Percentiles rank a stretch among this genome's conserved stretches.
These are phyloP conservation scores for Caenorhabditis tropicalis DNA, from an alignment of 1,140 invertebrate species.

Conservation along the genomic window DNA sequence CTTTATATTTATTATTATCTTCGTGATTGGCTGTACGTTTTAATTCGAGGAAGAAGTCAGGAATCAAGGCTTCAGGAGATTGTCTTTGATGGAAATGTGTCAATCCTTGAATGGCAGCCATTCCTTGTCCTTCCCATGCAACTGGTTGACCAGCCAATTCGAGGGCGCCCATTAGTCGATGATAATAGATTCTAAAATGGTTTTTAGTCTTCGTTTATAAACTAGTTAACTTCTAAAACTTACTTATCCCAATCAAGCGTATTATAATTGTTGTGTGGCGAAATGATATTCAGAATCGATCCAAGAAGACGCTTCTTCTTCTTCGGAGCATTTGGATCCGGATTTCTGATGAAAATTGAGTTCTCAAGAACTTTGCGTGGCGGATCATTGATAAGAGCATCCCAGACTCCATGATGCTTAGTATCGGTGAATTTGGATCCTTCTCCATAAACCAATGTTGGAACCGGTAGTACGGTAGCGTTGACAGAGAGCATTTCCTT, in stretches of 20 bases:
- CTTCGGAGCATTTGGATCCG: not conserved
- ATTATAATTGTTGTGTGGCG: not conserved
- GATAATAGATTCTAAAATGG: not conserved
- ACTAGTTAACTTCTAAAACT: not conserved
- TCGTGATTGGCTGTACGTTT: too few relatives aligned
- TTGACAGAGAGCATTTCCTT: constrained; percentile 13
- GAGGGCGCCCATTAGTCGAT: not conserved
- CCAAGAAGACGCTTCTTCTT: not conserved
- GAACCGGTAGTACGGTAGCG: constrained; percentile 7
- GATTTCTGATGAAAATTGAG: not conserved
- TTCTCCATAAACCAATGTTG: not conserved
- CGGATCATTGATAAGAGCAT: not conserved
- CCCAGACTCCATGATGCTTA: not conserved
- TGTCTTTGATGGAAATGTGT: too few relatives aligned
- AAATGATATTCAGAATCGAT: not conserved
- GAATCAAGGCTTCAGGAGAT: not conserved
- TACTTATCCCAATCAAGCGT: not conserved
- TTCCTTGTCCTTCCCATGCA: not conserved
- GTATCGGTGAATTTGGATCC: not conserved
- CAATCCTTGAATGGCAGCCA: not conserved
- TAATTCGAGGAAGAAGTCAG: too few relatives aligned
- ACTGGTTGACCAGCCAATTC: not conserved
- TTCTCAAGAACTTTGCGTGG: not conserved
- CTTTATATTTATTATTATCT: too few relatives aligned
- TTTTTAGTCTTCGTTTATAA: not conserved